These are phyloP conservation scores for Eumeta japonica DNA, from an alignment of 1,140 invertebrate species.

Conservation along the genomic window DNA sequence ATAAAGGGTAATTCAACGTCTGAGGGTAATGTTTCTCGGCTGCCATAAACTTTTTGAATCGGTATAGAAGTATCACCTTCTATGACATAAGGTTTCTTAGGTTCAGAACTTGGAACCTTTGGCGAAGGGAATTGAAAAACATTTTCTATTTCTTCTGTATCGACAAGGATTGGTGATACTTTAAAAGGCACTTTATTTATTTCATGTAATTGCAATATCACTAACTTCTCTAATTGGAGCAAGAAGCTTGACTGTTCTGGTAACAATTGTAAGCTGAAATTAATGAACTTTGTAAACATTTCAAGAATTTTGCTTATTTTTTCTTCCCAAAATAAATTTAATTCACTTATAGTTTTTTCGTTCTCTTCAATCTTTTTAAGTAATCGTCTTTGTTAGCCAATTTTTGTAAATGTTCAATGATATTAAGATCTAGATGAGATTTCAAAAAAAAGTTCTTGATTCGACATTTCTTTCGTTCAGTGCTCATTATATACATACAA, in stretches of 20 bases:
- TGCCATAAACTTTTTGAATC: conserved; percentile 28
- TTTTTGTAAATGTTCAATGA: conserved; percentile 25
- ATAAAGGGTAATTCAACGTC: conserved; percentile 36
- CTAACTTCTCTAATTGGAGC: conserved; percentile 40
- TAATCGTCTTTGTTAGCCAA: conserved; percentile 27
- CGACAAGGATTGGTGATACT: conserved; percentile 23
- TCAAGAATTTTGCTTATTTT: conserved; percentile 39
- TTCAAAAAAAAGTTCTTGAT: conserved; percentile 36
- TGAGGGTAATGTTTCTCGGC: conserved; percentile 33
- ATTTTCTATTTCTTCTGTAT: conserved; percentile 22
- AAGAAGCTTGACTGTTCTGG: conserved; percentile 46
- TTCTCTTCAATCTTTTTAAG: conserved; percentile 21
- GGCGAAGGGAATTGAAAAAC: conserved; percentile 34
- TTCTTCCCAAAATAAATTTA: conserved; percentile 39
- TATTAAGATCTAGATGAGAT: conserved; percentile 24
- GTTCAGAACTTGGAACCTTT: conserved; percentile 10
- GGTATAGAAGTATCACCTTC: conserved; percentile 27
- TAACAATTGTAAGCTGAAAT: conserved; percentile 38
- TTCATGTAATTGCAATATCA: conserved; percentile 42
- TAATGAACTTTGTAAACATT: conserved; percentile 43
- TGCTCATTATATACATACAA: conserved; percentile 43
- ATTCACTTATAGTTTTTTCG: conserved; percentile 21
- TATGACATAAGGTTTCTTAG: conserved; percentile 28
- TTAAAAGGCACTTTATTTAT: conserved; percentile 24
- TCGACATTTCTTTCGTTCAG: conserved; percentile 45